These are phyloP conservation scores for Psophia crepitans DNA, from an alignment of 2,113 vertebrate genomes.

Conservation along the genomic window DNA sequence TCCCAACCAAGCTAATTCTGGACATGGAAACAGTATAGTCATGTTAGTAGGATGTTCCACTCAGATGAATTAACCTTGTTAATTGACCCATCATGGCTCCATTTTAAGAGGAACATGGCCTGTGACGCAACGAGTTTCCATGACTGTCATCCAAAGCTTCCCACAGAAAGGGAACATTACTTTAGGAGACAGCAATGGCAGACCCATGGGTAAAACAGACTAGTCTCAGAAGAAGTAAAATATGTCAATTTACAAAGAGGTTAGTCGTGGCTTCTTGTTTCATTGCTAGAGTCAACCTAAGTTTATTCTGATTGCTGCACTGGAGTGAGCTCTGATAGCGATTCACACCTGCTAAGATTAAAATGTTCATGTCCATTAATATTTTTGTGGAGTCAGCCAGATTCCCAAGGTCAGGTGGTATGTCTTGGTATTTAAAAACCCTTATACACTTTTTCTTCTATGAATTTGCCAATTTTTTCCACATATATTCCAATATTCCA, in stretches of 20 bases:
- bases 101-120: not conserved
- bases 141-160: not conserved
- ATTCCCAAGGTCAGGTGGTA: not conserved
- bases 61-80: not conserved
- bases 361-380: not conserved
- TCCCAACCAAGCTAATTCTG: slow-evolving; percentile 43
- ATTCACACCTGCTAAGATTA: not conserved
- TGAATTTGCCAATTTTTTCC: not conserved
- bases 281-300: not conserved
- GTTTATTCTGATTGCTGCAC: not conserved
- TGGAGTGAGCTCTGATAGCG: not conserved
- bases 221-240: not conserved
- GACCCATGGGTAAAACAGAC: not conserved
- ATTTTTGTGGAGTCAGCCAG: not conserved
- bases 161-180: not conserved
- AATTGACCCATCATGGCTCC: not conserved
- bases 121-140: not conserved
- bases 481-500: not conserved
- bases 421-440: not conserved
- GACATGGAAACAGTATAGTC: slow-evolving; percentile 17
- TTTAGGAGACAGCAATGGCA: not conserved
- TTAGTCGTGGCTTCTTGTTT: not conserved
- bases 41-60: slow-evolving; percentile 2
- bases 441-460: not conserved
- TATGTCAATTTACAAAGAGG: not conserved